Base-by-base conservation (phyloP, 2,113 vertebrate species). In the Gulo gulo region DNA sequence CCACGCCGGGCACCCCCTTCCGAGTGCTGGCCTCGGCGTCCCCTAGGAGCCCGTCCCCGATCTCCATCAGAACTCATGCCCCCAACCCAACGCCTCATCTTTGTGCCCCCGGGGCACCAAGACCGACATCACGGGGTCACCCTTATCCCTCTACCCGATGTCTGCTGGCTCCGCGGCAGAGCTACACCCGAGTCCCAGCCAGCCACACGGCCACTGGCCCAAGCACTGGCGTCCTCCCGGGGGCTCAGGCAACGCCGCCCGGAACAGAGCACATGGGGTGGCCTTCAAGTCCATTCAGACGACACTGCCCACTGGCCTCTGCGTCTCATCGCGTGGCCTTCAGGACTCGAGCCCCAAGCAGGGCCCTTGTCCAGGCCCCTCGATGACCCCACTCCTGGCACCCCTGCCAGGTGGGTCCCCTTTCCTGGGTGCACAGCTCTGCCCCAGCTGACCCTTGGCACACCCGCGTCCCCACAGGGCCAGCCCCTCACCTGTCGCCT, bases 381-480 rank as follows among this genome's bases (percentile, higher is more conserved):
- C 71, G 20, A 23, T 29, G 39, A 74, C 39, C 39, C 73, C 24
- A 45, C 23, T 74, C 73, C 39, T 74, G 73, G 59, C 59, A 39
- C 16, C 12, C 13, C 73, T 24, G 21, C 73, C 39, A 26, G 23
- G 13, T 6, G 1, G 73, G 73, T 55, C 23, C 36, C 50, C 47
- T 47, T 14, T 52, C 78, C 90, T 2, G 12, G 21, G 26, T 2
- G 5, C 78, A 67, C 29, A 16, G 21, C 50, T 29, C 50, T 55
- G 52, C 16, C 52, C 52, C 52, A 55, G 52, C 52, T 18, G 52
- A 55, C 16, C 52, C 89, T 15, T 3, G 5, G 63, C 78, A 20
- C 0, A 13, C 34, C 45, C 20, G 8, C 7, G 2, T 4, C 57
- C n/a, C 11, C 3, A 7, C 29, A 11, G 1, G 1, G 79, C 61